phyloP scores from a whole-genome alignment of 2,888 invertebrate genomes.

The Lithodes maja region DNA sequence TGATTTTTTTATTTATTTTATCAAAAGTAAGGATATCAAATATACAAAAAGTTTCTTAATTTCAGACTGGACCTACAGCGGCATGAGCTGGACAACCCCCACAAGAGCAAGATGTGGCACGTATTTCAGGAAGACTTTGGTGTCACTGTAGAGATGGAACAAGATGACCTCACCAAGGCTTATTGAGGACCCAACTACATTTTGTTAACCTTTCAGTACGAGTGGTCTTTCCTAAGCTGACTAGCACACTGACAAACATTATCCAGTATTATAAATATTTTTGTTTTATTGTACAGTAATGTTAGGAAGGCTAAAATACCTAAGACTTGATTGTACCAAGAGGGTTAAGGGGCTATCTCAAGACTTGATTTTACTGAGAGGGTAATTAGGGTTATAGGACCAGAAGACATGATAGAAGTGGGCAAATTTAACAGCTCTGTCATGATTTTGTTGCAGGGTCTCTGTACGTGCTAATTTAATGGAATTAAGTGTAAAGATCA shows the following conservation, averaged over 20 bases:
- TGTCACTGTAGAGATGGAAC: constrained; percentile 71
- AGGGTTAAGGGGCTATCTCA: no score
- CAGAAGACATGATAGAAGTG: no score
- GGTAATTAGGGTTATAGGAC: no score
- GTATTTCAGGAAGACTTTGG: constrained; percentile 75
- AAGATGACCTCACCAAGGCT: constrained; percentile 44
- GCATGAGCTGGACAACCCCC: constrained; percentile 77
- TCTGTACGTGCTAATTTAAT: no score
- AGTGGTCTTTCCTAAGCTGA: not conserved
- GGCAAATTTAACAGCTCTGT: no score
- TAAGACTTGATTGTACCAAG: no score
- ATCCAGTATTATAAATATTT: no score
- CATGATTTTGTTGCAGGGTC: no score
- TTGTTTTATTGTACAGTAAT: no score
- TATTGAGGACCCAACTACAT: constrained; percentile 16
- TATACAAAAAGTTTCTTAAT: constrained; percentile 3
- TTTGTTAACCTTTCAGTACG: not conserved
- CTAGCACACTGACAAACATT: not conserved
- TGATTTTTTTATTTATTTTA: not conserved
- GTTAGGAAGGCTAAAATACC: no score
- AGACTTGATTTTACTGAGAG: no score
- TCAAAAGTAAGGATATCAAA: not conserved
- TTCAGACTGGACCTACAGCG: constrained; percentile 74
- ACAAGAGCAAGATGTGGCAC: constrained; percentile 76
- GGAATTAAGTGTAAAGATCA: no score